These are phyloP conservation scores for Drosophila truncata DNA, from an alignment of 1,140 invertebrate genomes.

Conservation along the genomic window DNA sequence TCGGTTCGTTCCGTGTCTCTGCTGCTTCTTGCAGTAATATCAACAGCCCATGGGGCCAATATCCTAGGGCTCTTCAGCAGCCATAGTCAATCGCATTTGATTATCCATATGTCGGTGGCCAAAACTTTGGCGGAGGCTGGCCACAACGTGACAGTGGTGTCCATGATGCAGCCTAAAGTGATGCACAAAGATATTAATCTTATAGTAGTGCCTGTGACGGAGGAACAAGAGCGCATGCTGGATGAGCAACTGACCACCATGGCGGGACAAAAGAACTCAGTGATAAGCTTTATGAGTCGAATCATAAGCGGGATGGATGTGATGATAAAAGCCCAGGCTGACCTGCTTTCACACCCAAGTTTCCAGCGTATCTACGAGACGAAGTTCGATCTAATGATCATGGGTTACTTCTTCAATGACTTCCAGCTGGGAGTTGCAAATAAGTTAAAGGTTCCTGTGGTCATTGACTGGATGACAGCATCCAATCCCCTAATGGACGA, in stretches of 20 bases:
- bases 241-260: slow-evolving; percentile 47
- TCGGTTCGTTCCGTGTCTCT: neutral
- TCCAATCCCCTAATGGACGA: slow-evolving; percentile 25
- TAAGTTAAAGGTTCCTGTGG: slow-evolving; percentile 65
- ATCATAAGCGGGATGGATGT: slow-evolving; percentile 47
- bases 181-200: slow-evolving; percentile 62
- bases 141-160: slow-evolving; percentile 77
- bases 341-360: slow-evolving; percentile 48
- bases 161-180: slow-evolving; percentile 52
- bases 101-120: slow-evolving; percentile 73
- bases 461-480: slow-evolving; percentile 65
- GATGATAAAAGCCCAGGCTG: slow-evolving; percentile 59
- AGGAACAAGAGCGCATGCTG: slow-evolving; percentile 43
- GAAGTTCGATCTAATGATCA: slow-evolving; percentile 74
- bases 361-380: slow-evolving; percentile 71
- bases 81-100: slow-evolving; percentile 74
- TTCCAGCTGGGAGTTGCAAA: slow-evolving; percentile 71
- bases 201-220: slow-evolving; percentile 56
- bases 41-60: slow-evolving; percentile 49
- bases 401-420: slow-evolving; percentile 74
- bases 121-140: slow-evolving; percentile 65
- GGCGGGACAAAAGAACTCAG: slow-evolving; percentile 45
- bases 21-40: slow-evolving; percentile 12
- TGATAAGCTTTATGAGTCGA: slow-evolving; percentile 20
- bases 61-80: slow-evolving; percentile 78